Evolutionary conservation across 1,140 invertebrate species (phyloP), one percentile per base, ranked within the genome.

Genomic region (Zaprionus tsacasi): DNA sequence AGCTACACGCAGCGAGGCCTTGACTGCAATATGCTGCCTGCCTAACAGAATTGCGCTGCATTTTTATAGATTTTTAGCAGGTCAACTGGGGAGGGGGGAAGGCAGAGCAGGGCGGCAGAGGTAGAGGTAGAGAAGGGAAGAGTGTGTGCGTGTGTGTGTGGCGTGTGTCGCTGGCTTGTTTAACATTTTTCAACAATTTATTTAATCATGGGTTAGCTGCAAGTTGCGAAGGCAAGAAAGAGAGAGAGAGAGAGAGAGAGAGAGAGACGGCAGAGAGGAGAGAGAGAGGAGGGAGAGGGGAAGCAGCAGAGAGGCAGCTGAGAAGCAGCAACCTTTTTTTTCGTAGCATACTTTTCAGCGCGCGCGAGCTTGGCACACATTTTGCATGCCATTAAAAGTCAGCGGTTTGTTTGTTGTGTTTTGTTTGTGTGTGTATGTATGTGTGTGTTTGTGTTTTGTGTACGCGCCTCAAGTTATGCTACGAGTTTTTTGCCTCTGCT

Each of bases 21-120:
- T 88, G 83, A 88, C 83, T 88, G 83, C 85, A 88, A 89, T 89
- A 88, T 89, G 83, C 89, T 88, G 83, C 80, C 83, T 79, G 83
- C 85, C 83, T 79, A 89, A 83, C 85, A 83, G 83, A 83, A 85
- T 73, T 71, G 55, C 66, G 40, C 68, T 78, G 70, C 77, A 77
- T 81, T 88, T 87, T 87, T 87, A 87, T 87, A 75, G 80, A 88
- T 87, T 88, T 87, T 83, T 83, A 89, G 70, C 83, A 87, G 83
- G 83, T 87, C 83, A 87, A 60, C 83, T 33, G 66, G n/a, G n/a
- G n/a, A 2, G 7, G 40, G 13, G n/a, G 6, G 13, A 43, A 6
- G 2, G 13, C 0, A 21, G 21, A 21, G 21, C 21, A 21, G 1
- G n/a, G 40, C n/a, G n/a, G 7, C 6, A 3, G n/a, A 17, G 54